Evolutionary conservation across 2,888 invertebrate genomes (phyloP).

Genomic region (Heterodera filipjevi): DNA sequence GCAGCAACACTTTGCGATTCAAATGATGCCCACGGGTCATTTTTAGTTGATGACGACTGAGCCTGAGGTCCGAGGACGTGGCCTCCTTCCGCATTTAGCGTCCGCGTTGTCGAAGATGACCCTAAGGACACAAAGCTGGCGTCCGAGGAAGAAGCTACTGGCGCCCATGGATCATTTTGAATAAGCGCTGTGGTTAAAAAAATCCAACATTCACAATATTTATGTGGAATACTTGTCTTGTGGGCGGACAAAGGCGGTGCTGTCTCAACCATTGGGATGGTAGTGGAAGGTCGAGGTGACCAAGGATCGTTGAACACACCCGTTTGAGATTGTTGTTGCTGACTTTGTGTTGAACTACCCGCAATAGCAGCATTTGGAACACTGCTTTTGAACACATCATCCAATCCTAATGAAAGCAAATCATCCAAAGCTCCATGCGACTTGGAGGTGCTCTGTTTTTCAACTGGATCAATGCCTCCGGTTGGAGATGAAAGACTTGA

Average conservation of each 20-base stretch:
- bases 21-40: conserved; percentile 42
- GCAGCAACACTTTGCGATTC: conserved; percentile 21
- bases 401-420: conserved; percentile 58
- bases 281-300: conserved; percentile 35
- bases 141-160: neutral
- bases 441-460: conserved; percentile 23
- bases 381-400: conserved; percentile 43
- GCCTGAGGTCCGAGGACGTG: conserved; percentile 18
- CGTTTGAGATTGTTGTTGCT: conserved; percentile 10
- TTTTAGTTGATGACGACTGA: conserved; percentile 15
- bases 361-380: neutral
- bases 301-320: conserved; percentile 29
- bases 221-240: conserved; percentile 6
- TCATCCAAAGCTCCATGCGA: conserved; percentile 57
- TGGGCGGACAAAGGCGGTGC: conserved; percentile 25
- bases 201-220: neutral
- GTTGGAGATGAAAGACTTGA: conserved; percentile 31
- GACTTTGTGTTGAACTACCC: neutral
- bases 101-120: neutral
- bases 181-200: conserved; percentile 26
- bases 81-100: neutral
- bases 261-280: conserved; percentile 25
- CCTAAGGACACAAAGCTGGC: neutral
- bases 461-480: neutral
- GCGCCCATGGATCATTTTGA: conserved; percentile 73